Conservation (phyloP, 2,113 vertebrate genomes). For the Ranitomeya imitator region DNA sequence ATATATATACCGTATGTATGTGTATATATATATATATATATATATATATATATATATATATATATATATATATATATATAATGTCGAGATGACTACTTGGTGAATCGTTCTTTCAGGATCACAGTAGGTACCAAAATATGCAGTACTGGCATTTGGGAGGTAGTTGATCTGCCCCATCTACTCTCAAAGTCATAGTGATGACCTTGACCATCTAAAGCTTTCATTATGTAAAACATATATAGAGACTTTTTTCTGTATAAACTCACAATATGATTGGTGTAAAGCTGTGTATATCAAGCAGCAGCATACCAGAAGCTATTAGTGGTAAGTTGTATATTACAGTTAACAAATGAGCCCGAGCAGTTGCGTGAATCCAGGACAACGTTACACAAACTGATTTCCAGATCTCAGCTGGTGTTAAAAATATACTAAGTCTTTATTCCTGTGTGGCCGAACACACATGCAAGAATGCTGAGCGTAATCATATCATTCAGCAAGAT, state of each 20-base stretch:
- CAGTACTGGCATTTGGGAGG: too few relatives aligned
- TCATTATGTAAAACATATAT: too few relatives aligned
- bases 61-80: too few relatives aligned
- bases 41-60: too few relatives aligned
- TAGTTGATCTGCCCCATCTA: too few relatives aligned
- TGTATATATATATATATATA: too few relatives aligned
- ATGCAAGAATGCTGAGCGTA: neutral
- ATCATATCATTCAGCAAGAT: constrained; percentile 1
- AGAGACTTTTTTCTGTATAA: neutral
- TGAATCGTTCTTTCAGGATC: too few relatives aligned
- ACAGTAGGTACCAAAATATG: too few relatives aligned
- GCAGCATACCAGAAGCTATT: neutral
- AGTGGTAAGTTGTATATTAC: neutral
- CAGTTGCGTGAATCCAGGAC: neutral
- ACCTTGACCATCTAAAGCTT: too few relatives aligned
- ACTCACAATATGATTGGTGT: neutral
- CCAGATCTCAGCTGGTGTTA: constrained; percentile 29
- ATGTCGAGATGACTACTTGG: too few relatives aligned
- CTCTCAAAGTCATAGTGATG: too few relatives aligned
- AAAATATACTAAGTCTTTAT: constrained; percentile 15
- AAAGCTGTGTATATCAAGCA: neutral
- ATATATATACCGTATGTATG: too few relatives aligned
- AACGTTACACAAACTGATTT: constrained; percentile 8
- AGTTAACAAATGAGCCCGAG: neutral
- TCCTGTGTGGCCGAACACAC: constrained; percentile 36